Conservation (phyloP, 2,113 vertebrate genomes). For the Labrus mixtus region DNA sequence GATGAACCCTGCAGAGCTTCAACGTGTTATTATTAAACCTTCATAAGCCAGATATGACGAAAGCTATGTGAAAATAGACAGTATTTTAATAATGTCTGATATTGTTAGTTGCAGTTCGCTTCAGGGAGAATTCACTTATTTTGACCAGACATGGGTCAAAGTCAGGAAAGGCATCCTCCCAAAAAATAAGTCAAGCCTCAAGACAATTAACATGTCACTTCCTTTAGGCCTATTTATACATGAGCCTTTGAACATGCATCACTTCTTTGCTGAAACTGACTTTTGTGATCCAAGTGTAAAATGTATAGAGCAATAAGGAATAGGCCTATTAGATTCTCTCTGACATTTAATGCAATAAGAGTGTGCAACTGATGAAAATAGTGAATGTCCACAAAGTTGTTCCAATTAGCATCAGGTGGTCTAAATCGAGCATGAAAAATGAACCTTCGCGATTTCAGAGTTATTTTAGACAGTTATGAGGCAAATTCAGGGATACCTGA, state of each 20-base stretch:
- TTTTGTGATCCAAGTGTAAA: neutral
- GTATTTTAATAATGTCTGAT: neutral
- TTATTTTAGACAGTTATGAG: too few relatives aligned
- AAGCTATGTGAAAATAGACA: neutral
- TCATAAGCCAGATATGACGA: neutral
- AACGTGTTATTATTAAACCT: neutral
- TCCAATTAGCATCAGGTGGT: neutral
- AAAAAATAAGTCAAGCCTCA: constrained; percentile 18
- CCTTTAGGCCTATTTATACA: neutral
- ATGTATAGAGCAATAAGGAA: neutral
- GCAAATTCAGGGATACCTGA: too few relatives aligned
- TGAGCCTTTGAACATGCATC: neutral
- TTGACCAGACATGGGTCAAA: too few relatives aligned
- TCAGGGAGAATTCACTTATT: neutral
- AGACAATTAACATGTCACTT: constrained; percentile 8
- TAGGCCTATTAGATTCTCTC: too few relatives aligned
- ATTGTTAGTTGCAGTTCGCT: neutral
- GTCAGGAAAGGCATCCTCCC: constrained; percentile 1
- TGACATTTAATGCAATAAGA: neutral
- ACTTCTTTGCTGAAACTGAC: too few relatives aligned
- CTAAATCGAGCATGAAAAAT: neutral
- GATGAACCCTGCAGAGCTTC: neutral
- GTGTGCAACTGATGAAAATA: neutral
- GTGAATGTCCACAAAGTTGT: neutral
- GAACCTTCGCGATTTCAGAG: neutral